Evolutionary conservation across 2,888 invertebrate species (phyloP).

Genomic region (Drosophila infuscata): DNA sequence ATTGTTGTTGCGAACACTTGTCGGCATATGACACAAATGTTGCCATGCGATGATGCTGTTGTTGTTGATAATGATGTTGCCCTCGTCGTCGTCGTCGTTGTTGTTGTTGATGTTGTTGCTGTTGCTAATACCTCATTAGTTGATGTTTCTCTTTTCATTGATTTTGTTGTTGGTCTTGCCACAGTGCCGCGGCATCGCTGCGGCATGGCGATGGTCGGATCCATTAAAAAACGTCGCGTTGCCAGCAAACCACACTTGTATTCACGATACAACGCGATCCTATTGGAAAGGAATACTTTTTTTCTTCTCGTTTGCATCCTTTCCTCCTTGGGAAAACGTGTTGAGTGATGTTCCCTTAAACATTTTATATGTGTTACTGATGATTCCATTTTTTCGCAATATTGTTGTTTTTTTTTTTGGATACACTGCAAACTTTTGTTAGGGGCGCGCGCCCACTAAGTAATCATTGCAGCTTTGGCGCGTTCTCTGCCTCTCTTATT

Average conservation of each 20-base stretch:
- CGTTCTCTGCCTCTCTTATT: slow-evolving; percentile 9
- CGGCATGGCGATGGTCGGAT: background rate
- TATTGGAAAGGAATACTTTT: background rate
- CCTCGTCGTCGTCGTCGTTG: slow-evolving; percentile 10
- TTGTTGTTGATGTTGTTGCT: slow-evolving; percentile 13
- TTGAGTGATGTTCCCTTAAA: background rate
- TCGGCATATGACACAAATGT: slow-evolving; percentile 65
- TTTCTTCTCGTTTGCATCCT: background rate
- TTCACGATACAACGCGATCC: background rate
- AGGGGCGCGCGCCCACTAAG: slow-evolving; percentile 51
- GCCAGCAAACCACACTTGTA: background rate
- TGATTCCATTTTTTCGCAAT: slow-evolving; percentile 27
- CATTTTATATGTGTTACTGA: background rate
- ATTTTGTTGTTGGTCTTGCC: slow-evolving; percentile 16
- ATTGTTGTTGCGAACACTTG: slow-evolving; percentile 33
- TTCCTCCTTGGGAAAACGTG: background rate
- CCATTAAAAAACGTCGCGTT: background rate
- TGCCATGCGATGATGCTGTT: slow-evolving; percentile 27
- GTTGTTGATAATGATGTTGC: slow-evolving; percentile 4
- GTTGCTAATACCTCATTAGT: slow-evolving; percentile 36
- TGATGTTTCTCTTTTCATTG: slow-evolving; percentile 8
- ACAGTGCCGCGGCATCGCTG: slow-evolving; percentile 1
- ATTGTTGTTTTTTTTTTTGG: slow-evolving; percentile 1
- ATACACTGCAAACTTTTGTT: slow-evolving; percentile 16
- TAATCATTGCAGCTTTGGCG: slow-evolving; percentile 58